These are phyloP conservation scores for Tichodroma muraria DNA, from an alignment of 2,113 vertebrate genomes.

Conservation along the genomic window DNA sequence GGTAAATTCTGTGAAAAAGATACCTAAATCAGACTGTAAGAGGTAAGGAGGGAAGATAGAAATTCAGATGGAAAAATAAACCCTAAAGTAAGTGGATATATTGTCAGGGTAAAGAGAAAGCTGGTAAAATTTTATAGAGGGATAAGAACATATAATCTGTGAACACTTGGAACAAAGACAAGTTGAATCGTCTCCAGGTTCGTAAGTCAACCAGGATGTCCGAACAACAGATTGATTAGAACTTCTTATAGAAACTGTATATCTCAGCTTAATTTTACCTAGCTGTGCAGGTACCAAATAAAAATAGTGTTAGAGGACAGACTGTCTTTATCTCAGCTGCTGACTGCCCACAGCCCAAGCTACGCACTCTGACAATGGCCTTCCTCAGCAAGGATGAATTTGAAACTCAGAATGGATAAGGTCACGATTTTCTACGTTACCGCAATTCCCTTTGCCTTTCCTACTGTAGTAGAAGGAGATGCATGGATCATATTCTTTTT, in stretches of 20 bases:
- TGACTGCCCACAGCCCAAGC: background rate
- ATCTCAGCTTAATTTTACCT: constrained; percentile 19
- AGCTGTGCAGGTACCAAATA: background rate
- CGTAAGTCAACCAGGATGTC: background rate
- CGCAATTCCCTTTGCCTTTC: background rate
- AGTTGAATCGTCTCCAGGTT: background rate
- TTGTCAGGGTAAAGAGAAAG: background rate
- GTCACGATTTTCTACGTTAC: background rate
- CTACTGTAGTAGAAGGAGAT: background rate
- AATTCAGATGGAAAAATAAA: background rate
- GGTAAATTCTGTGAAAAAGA: background rate
- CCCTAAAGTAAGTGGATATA: background rate
- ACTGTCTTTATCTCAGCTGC: background rate
- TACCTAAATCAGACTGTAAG: background rate
- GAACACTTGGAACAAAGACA: background rate
- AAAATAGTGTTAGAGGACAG: background rate
- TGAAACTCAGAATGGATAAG: background rate
- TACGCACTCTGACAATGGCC: background rate
- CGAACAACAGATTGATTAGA: background rate
- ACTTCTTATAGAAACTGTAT: background rate
- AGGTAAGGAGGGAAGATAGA: background rate
- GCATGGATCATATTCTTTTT: background rate
- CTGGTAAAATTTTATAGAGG: background rate
- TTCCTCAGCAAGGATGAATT: background rate
- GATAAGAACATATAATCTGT: background rate